phyloP scores from a whole-genome alignment of 2,888 invertebrate genomes.

The Microctonus hyperodae region DNA sequence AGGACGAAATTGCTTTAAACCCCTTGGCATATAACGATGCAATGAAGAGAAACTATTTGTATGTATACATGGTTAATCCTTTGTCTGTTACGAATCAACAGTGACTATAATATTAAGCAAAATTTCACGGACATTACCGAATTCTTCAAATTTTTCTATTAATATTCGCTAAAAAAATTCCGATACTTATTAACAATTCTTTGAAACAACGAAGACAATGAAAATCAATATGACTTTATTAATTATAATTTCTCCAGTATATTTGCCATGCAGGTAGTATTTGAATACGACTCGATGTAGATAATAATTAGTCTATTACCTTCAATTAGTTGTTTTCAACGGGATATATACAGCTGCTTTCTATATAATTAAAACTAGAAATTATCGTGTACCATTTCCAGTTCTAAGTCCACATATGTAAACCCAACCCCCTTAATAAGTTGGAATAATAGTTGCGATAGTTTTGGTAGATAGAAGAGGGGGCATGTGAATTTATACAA shows the following conservation, averaged over 20 bases:
- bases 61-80: too few relatives aligned
- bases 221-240: neutral
- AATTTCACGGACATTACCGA: neutral
- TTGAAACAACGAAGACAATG: too few relatives aligned
- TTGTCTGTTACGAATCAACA: neutral
- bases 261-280: too few relatives aligned
- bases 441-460: neutral
- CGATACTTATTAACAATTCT: neutral
- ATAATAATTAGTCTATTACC: slow-evolving; percentile 5
- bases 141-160: neutral
- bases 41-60: neutral
- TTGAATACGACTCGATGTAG: neutral
- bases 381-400: slow-evolving; percentile 7
- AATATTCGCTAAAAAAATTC: neutral
- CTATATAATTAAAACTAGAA: slow-evolving; percentile 20
- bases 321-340: neutral
- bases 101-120: neutral
- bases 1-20: slow-evolving; percentile 9
- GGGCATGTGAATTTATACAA: neutral
- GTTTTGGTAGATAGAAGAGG: neutral
- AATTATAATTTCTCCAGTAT: neutral
- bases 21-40: neutral
- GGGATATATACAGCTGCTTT: neutral
- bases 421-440: neutral
- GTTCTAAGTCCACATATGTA: neutral